Base-by-base conservation (phyloP, 2,888 invertebrate species). In the Conops quadrifasciatus region DNA sequence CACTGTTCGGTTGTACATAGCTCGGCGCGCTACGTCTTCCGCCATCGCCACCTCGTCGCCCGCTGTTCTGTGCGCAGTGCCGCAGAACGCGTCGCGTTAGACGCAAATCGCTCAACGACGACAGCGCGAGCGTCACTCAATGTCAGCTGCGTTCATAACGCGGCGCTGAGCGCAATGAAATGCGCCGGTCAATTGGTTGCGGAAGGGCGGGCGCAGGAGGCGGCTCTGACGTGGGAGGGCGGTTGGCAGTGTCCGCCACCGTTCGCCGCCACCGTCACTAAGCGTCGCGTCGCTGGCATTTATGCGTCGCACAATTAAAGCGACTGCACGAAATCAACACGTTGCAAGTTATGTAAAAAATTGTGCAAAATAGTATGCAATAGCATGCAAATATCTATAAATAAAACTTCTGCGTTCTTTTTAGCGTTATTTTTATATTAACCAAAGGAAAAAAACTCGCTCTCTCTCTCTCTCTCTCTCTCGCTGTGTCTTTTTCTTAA, bases 1-100 rank as follows among this genome's bases (percentile, higher is more conserved):
- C n/a, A 24, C 28, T 5, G 36, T 36, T 36, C 36, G 36, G 5
- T 77, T 83, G 82, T 83, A 80, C 80, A 79, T 79, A 47, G 24
- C 47, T 26, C 51, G 24, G 36, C 53, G 19, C 15, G 28, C 30
- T 26, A 19, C 11, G 3, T 53, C 9, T 11, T 2, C 2, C 24
- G 19, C 21, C 36, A 36, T 45, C 36, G 26, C 24, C 16, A 4
- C 15, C 36, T 58, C 24, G 58, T 13, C 15, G 24, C 58, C 7
- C 58, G 24, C 28, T 28, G 26, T 26, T 58, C 11, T 49, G n/a
- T 56, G 4, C n/a, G n/a, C 56, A 7, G 7, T 56, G 21, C 56
- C 56, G 24, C 21, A 56, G 56, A 19, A 56, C 4, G 49, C 49
- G 49, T 4, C 49, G 49, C 19, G 49, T n/a, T n/a, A 49, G 19